A percentile compares a stretch with the other conserved stretches of the same genome.
Evolutionary conservation across 2,113 vertebrate species (phyloP).

Genomic region (Geococcyx californianus): DNA sequence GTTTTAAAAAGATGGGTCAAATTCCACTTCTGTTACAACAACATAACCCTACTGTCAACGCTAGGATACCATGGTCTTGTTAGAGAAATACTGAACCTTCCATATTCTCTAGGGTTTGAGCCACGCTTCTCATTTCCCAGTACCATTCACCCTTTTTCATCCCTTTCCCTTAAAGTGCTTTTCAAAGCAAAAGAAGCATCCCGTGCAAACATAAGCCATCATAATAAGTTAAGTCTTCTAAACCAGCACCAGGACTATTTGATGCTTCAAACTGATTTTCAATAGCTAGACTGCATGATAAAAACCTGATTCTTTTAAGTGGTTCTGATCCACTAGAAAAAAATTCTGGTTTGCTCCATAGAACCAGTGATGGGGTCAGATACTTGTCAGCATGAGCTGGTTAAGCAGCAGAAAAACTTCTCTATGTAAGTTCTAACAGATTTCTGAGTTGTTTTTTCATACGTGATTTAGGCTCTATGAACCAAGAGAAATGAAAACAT

Average conservation of each 20-base stretch:
- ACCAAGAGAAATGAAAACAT: not conserved
- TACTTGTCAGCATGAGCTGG: not conserved
- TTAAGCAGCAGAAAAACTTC: not conserved
- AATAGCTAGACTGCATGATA: not conserved
- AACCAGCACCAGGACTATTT: not conserved
- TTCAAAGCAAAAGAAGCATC: not conserved
- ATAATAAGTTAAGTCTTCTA: not conserved
- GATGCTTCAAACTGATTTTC: not conserved
- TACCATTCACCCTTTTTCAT: not conserved
- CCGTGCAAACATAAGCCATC: not conserved
- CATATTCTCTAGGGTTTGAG: not conserved
- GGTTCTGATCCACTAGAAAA: not conserved
- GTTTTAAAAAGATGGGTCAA: not conserved
- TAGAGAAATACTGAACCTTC: not conserved
- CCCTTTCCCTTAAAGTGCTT: not conserved
- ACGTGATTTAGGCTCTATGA: not conserved
- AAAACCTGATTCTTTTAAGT: not conserved
- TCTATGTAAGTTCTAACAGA: not conserved
- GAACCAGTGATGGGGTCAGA: not conserved
- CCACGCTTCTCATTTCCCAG: not conserved
- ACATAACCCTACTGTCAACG: accelerated
- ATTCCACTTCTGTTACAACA: not conserved
- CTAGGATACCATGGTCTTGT: not conserved
- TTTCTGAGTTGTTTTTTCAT: not conserved
- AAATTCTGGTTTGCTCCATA: not conserved